Conservation (phyloP, 1,140 invertebrate genomes). For the Mercenaria mercenaria region DNA sequence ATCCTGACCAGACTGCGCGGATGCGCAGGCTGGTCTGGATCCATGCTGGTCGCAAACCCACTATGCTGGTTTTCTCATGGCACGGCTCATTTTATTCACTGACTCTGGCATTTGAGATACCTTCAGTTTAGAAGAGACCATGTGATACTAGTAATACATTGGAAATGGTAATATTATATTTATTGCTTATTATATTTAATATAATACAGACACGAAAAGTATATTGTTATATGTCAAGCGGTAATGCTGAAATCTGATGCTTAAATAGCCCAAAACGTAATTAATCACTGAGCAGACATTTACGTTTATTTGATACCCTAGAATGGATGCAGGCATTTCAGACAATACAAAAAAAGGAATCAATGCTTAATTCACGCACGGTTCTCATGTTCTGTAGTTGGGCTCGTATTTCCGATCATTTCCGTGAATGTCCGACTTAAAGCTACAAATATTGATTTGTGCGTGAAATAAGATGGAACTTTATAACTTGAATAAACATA, state of each 20-base stretch:
- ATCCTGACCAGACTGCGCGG: no score
- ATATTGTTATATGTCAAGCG: slow-evolving; percentile 24
- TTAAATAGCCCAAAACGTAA: slow-evolving; percentile 53
- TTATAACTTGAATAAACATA: slow-evolving; percentile 27
- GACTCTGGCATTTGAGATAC: not conserved
- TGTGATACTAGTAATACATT: slow-evolving; percentile 4
- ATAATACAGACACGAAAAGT: slow-evolving; percentile 40
- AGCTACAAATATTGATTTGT: slow-evolving; percentile 19
- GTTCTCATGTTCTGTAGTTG: slow-evolving; percentile 6
- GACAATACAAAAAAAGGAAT: slow-evolving; percentile 4
- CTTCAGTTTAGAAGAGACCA: not conserved
- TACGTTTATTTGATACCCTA: not conserved
- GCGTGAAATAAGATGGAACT: slow-evolving; percentile 30
- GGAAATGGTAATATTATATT: slow-evolving; percentile 19
- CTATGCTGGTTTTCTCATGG: no score
- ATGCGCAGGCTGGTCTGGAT: no score
- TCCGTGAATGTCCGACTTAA: slow-evolving; percentile 28
- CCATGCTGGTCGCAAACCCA: no score
- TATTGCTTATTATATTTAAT: slow-evolving; percentile 46
- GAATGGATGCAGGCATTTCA: not conserved
- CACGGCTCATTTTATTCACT: no score
- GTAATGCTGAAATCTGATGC: slow-evolving; percentile 31
- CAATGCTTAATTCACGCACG: slow-evolving; percentile 24
- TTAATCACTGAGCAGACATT: slow-evolving; percentile 41
- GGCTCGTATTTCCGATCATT: slow-evolving; percentile 38